Conservation (phyloP, 2,888 invertebrate genomes). For the Notodonta dromedarius region DNA sequence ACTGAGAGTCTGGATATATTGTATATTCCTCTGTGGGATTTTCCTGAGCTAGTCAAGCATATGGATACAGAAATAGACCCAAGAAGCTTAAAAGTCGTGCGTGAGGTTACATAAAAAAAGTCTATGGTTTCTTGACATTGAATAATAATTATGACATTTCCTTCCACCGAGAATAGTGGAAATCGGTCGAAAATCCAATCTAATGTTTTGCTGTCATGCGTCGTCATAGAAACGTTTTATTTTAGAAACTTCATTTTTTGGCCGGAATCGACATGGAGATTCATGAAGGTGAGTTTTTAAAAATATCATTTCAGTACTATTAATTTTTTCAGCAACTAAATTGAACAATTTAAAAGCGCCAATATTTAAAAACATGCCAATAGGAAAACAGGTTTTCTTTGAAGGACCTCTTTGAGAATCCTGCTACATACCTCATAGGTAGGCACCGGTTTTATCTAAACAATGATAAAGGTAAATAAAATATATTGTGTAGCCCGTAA, state of each 20-base stretch:
- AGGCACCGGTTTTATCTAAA: too few relatives aligned
- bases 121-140: not conserved
- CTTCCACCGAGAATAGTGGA: not conserved
- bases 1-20: too few relatives aligned
- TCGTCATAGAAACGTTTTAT: slow-evolving; percentile 82
- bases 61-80: too few relatives aligned
- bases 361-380: slow-evolving; percentile 28
- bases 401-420: slow-evolving; percentile 29
- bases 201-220: slow-evolving; percentile 76
- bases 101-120: too few relatives aligned
- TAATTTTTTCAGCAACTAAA: slow-evolving; percentile 9
- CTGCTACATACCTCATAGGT: slow-evolving; percentile 8
- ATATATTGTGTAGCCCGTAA: too few relatives aligned
- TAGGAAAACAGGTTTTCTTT: slow-evolving; percentile 44
- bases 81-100: too few relatives aligned
- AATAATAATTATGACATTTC: too few relatives aligned
- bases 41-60: too few relatives aligned
- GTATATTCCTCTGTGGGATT: too few relatives aligned
- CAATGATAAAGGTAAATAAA: too few relatives aligned
- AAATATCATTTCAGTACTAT: slow-evolving; percentile 31
- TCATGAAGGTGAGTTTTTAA: slow-evolving; percentile 70
- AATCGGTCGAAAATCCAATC: not conserved
- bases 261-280: slow-evolving; percentile 78
- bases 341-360: slow-evolving; percentile 18
- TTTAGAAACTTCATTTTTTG: slow-evolving; percentile 76